A percentile compares a stretch with the other conserved stretches of the same genome.
These are phyloP conservation scores for Isoperla grammatica DNA, from an alignment of 2,888 invertebrate genomes.

Conservation along the genomic window DNA sequence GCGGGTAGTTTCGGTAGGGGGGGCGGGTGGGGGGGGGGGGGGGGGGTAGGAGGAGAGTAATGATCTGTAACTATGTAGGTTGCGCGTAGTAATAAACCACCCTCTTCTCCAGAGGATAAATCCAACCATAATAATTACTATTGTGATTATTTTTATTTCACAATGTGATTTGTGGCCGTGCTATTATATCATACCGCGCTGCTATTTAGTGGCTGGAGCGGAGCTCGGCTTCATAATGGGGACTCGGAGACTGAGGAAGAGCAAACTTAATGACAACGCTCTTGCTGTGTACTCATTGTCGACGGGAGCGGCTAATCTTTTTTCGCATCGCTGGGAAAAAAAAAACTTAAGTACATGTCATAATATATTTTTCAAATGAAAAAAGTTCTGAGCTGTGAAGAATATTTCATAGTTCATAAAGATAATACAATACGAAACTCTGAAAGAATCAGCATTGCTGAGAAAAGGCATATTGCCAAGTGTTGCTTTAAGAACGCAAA, in stretches of 20 bases:
- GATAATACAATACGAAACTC: too few relatives aligned
- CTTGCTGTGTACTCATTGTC: background rate
- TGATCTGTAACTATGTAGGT: conserved; percentile 21
- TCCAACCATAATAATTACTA: conserved; percentile 27
- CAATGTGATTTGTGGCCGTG: conserved; percentile 23
- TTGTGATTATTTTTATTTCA: conserved; percentile 25
- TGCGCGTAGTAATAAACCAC: conserved; percentile 22
- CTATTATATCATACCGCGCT: conserved; percentile 19
- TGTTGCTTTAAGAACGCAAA: too few relatives aligned
- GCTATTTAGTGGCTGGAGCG: background rate
- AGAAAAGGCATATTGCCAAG: too few relatives aligned
- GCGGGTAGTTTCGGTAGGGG: conserved; percentile 1
- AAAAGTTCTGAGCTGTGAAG: too few relatives aligned
- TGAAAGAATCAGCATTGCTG: too few relatives aligned
- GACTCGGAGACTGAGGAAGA: background rate
- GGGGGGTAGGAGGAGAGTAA: conserved; percentile 17
- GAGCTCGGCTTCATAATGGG: too few relatives aligned
- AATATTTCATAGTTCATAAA: too few relatives aligned
- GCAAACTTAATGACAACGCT: background rate
- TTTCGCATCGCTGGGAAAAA: background rate
- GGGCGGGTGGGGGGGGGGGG: background rate
- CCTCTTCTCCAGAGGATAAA: conserved; percentile 23
- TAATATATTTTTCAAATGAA: background rate
- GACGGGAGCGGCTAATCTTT: background rate
- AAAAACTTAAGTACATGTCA: conserved; percentile 3